Conservation (phyloP, 2,888 invertebrate species). For the Terebella lapidaria region DNA sequence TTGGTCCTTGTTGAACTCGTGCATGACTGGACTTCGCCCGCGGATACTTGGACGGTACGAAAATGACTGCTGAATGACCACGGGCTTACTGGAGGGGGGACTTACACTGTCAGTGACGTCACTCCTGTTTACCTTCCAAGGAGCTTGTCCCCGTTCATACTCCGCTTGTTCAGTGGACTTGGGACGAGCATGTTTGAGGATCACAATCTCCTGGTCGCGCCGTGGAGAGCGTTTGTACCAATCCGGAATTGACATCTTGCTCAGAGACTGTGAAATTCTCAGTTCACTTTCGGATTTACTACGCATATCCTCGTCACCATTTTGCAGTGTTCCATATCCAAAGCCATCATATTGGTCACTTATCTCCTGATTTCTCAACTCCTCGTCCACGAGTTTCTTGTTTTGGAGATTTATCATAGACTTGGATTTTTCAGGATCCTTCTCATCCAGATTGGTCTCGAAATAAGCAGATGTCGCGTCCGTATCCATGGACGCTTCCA, state of each 20-base stretch:
- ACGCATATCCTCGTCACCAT: neutral
- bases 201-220: slow-evolving; percentile 9
- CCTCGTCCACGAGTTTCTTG: neutral
- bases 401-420: neutral
- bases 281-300: slow-evolving; percentile 79
- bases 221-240: slow-evolving; percentile 70
- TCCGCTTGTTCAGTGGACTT: neutral
- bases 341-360: neutral
- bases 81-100: slow-evolving; percentile 7
- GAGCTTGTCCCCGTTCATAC: neutral
- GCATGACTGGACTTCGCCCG: neutral
- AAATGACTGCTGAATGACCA: slow-evolving; percentile 17
- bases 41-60: neutral
- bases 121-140: slow-evolving; percentile 2
- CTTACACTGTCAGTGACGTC: neutral
- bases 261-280: slow-evolving; percentile 85
- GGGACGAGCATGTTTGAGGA: slow-evolving; percentile 11
- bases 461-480: neutral
- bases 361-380: neutral
- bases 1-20: no score
- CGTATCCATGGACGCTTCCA: neutral
- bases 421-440: no score
- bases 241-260: slow-evolving; percentile 89
- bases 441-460: neutral
- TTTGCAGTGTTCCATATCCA: neutral